These are phyloP conservation scores for Dicycla oo DNA, from an alignment of 2,888 invertebrate genomes.

Conservation along the genomic window DNA sequence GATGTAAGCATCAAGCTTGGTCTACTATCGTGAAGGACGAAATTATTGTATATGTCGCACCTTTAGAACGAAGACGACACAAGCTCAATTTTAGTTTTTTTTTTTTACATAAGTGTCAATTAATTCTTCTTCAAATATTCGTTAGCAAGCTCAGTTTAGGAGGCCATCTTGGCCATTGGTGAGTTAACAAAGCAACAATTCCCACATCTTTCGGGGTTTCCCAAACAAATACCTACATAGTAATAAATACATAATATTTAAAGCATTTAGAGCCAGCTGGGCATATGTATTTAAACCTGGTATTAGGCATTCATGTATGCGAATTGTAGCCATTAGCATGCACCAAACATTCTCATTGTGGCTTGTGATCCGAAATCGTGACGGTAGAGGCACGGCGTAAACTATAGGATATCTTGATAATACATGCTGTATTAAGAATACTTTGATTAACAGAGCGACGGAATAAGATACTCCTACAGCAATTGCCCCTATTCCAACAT, in stretches of 20 bases:
- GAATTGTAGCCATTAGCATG: constrained; percentile 82
- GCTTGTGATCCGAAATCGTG: constrained; percentile 86
- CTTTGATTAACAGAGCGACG: neutral
- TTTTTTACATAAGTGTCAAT: too few species aligned
- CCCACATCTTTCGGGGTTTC: constrained; percentile 63
- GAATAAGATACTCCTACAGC: neutral
- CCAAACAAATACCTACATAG: constrained; percentile 60
- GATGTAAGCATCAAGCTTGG: too few species aligned
- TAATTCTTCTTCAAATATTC: neutral
- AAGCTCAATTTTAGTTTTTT: too few species aligned
- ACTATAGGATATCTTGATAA: constrained; percentile 49
- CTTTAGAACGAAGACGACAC: too few species aligned
- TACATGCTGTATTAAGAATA: neutral
- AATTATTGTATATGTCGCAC: too few species aligned
- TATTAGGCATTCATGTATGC: constrained; percentile 84
- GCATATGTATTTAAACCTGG: constrained; percentile 69
- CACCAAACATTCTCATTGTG: constrained; percentile 83
- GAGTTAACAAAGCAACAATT: constrained; percentile 38
- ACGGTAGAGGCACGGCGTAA: constrained; percentile 71
- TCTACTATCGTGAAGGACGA: too few species aligned
- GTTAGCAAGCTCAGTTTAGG: neutral
- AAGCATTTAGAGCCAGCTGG: constrained; percentile 68
- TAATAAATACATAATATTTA: constrained; percentile 65
- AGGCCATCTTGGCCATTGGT: neutral
- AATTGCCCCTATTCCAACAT: neutral